phyloP scores from a whole-genome alignment of 2,797 vertebrate species.

The Danio kyathit region DNA sequence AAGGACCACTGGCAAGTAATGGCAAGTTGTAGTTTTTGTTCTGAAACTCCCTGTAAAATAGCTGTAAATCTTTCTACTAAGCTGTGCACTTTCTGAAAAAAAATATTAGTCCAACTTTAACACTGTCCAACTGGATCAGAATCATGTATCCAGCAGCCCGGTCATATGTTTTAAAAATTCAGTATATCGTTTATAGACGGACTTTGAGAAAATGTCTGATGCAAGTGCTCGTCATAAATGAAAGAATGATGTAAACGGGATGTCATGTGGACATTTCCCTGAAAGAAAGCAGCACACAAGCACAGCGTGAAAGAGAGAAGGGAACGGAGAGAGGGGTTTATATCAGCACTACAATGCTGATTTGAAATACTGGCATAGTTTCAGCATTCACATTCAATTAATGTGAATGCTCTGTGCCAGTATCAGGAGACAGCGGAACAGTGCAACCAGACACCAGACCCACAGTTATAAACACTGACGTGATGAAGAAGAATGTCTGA shows the following conservation, averaged over 20 bases:
- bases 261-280: not conserved
- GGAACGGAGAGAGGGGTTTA: not conserved
- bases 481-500: not conserved
- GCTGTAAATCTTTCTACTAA: too few relatives aligned
- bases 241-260: constrained; percentile 24
- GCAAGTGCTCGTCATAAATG: not conserved
- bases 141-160: too few relatives aligned
- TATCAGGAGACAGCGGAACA: constrained; percentile 52
- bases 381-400: constrained; percentile 55
- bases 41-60: too few relatives aligned
- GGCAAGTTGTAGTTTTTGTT: too few relatives aligned
- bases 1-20: too few relatives aligned
- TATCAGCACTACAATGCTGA: constrained; percentile 25
- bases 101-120: too few relatives aligned
- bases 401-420: constrained; percentile 54
- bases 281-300: constrained; percentile 1
- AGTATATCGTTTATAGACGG: too few relatives aligned
- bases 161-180: too few relatives aligned
- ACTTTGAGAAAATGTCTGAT: too few relatives aligned
- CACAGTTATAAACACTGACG: not conserved
- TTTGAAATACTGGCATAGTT: constrained; percentile 19
- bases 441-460: constrained; percentile 5
- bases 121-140: too few relatives aligned
- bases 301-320: not conserved
- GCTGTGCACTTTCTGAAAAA: too few relatives aligned